Evolutionary conservation across 2,888 invertebrate species (phyloP).

Genomic region (Odiellus spinosus): DNA sequence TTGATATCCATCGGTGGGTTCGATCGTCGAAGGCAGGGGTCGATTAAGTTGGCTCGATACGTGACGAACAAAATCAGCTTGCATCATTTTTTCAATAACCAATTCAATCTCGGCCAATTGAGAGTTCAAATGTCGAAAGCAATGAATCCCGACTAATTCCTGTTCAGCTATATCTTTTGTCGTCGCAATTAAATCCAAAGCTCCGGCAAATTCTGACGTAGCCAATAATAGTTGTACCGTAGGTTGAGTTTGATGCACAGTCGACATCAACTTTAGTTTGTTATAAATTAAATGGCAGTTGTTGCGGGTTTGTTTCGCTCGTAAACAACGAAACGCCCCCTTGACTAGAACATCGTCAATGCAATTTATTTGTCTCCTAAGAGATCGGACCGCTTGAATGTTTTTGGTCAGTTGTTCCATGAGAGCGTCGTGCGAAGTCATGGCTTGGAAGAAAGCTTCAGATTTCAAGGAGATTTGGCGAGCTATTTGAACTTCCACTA

Average conservation of each 20-base stretch:
- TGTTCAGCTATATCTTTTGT: conserved; percentile 84
- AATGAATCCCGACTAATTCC: conserved; percentile 78
- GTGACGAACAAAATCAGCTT: conserved; percentile 81
- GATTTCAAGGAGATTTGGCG: conserved; percentile 85
- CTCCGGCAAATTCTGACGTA: conserved; percentile 92
- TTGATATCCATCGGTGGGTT: conserved; percentile 26
- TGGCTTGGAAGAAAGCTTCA: conserved; percentile 92
- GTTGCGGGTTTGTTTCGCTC: conserved; percentile 26
- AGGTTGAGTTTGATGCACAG: conserved; percentile 93
- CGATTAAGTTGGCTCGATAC: conserved; percentile 80
- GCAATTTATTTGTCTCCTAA: conserved; percentile 46
- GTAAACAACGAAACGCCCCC: conserved; percentile 58
- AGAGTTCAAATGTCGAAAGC: conserved; percentile 86
- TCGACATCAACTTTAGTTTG: conserved; percentile 64
- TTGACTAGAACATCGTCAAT: conserved; percentile 63
- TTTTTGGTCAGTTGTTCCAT: conserved; percentile 85
- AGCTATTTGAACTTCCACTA: conserved; percentile 83
- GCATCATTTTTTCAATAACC: conserved; percentile 90
- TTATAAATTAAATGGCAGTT: conserved; percentile 29
- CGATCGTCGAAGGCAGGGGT: conserved; percentile 41
- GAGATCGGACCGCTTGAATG: conserved; percentile 45
- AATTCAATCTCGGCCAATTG: conserved; percentile 90
- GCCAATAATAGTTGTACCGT: conserved; percentile 86
- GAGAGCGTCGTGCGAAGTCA: conserved; percentile 93
- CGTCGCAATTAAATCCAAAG: conserved; percentile 86